These are phyloP conservation scores for Nemurella pictetii DNA, from an alignment of 2,888 invertebrate genomes.

Conservation along the genomic window DNA sequence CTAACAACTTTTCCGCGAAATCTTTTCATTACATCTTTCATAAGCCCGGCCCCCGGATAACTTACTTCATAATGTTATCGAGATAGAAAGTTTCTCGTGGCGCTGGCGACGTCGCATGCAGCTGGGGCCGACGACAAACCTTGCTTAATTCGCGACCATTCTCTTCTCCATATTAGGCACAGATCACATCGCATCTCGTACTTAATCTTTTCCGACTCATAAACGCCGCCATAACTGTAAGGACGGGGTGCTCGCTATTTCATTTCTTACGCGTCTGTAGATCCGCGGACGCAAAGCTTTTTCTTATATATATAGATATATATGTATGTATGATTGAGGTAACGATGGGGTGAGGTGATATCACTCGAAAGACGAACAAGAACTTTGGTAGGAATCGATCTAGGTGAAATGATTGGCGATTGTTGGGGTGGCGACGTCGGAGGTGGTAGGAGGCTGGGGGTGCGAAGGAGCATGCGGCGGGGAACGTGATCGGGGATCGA, in stretches of 20 bases:
- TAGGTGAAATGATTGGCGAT: not conserved
- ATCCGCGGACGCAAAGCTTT: conserved; percentile 6
- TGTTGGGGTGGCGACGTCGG: not conserved
- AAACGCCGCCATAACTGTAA: conserved; percentile 31
- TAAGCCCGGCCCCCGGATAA: conserved; percentile 22
- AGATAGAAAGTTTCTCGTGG: conserved; percentile 24
- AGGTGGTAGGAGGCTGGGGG: too few relatives aligned
- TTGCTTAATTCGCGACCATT: conserved; percentile 28
- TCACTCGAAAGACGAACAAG: not conserved
- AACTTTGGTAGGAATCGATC: not conserved
- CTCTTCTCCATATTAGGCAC: conserved; percentile 33
- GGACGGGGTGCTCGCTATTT: not conserved
- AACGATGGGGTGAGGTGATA: not conserved
- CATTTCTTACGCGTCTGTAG: not conserved
- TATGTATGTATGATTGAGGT: not conserved
- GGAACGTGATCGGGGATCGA: not conserved
- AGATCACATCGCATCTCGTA: conserved; percentile 24
- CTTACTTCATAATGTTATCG: conserved; percentile 31
- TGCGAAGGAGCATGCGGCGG: not conserved
- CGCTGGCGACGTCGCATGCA: not conserved
- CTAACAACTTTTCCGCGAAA: conserved; percentile 21
- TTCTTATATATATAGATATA: too few relatives aligned
- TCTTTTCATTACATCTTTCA: conserved; percentile 33
- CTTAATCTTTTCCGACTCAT: conserved; percentile 31
- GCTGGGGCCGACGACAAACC: conserved; percentile 20